Evolutionary conservation across 1,140 invertebrate species (phyloP).

Genomic region (Rhyzopertha dominica): DNA sequence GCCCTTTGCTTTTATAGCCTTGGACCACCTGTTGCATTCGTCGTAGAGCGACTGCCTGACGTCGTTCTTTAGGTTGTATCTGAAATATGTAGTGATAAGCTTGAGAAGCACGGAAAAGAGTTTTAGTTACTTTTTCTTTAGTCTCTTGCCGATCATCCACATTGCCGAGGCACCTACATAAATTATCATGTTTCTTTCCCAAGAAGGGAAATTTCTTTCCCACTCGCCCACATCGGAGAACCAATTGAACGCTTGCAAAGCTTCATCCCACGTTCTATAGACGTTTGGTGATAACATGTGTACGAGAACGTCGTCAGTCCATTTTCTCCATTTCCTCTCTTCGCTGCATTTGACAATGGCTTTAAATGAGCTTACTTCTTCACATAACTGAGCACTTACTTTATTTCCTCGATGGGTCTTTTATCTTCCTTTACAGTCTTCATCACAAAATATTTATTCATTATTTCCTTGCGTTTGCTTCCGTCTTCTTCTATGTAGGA

Average conservation of each 20-base stretch:
- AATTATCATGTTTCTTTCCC: slow-evolving; percentile 84
- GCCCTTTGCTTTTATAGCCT: slow-evolving; percentile 63
- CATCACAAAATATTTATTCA: slow-evolving; percentile 97
- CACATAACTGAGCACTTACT: slow-evolving; percentile 51
- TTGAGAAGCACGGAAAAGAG: slow-evolving; percentile 11
- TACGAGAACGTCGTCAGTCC: slow-evolving; percentile 88
- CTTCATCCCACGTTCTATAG: slow-evolving; percentile 80
- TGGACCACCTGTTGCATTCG: slow-evolving; percentile 76
- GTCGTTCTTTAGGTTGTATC: slow-evolving; percentile 81
- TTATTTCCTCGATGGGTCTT: slow-evolving; percentile 55
- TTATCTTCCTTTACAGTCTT: slow-evolving; percentile 32
- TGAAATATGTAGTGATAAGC: too few species aligned
- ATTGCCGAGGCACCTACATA: slow-evolving; percentile 91
- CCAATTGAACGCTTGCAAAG: slow-evolving; percentile 86
- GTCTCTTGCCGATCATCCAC: slow-evolving; percentile 84
- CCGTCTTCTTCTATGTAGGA: slow-evolving; percentile 64
- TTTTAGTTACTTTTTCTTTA: slow-evolving; percentile 83
- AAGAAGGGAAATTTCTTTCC: slow-evolving; percentile 80
- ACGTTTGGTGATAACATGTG: slow-evolving; percentile 96
- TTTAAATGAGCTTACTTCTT: too few species aligned
- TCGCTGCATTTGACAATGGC: slow-evolving; percentile 55
- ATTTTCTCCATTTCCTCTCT: slow-evolving; percentile 91
- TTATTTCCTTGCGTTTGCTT: slow-evolving; percentile 67
- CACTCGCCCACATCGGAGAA: slow-evolving; percentile 89
- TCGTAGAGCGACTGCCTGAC: slow-evolving; percentile 88